Evolutionary conservation across 1,140 invertebrate species (phyloP).

Genomic region (Hyposmocoma kahamanoa): DNA sequence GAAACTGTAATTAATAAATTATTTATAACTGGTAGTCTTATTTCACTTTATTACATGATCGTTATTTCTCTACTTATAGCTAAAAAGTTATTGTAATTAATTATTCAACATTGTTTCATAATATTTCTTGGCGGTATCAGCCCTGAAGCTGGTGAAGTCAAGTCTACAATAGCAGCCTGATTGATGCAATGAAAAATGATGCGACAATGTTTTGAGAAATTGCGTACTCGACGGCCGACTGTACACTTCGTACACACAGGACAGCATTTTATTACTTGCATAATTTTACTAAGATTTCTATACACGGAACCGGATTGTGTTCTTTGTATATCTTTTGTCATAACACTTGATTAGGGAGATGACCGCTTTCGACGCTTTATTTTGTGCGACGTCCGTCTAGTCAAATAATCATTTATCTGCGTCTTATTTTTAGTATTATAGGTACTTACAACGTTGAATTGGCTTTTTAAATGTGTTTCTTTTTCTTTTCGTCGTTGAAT

Average conservation of each 20-base stretch:
- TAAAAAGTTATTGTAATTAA: too few relatives aligned
- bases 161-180: slow-evolving; percentile 44
- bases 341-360: slow-evolving; percentile 48
- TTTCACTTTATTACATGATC: too few relatives aligned
- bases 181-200: slow-evolving; percentile 69
- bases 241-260: slow-evolving; percentile 15
- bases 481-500: too few relatives aligned
- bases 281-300: slow-evolving; percentile 46
- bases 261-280: slow-evolving; percentile 62
- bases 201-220: slow-evolving; percentile 66
- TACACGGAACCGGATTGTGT: slow-evolving; percentile 33
- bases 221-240: slow-evolving; percentile 34
- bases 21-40: too few relatives aligned
- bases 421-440: slow-evolving; percentile 49
- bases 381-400: slow-evolving; percentile 11
- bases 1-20: too few relatives aligned
- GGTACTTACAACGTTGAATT: too few relatives aligned
- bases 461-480: too few relatives aligned
- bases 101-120: slow-evolving; percentile 2
- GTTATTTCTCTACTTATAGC: too few relatives aligned
- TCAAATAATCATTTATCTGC: slow-evolving; percentile 42
- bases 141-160: slow-evolving; percentile 26
- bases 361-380: slow-evolving; percentile 23
- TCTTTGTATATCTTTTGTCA: slow-evolving; percentile 37
- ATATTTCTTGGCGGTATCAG: slow-evolving; percentile 15